These are phyloP conservation scores for Megaceryle alcyon DNA, from an alignment of 2,797 vertebrate species.

Conservation along the genomic window DNA sequence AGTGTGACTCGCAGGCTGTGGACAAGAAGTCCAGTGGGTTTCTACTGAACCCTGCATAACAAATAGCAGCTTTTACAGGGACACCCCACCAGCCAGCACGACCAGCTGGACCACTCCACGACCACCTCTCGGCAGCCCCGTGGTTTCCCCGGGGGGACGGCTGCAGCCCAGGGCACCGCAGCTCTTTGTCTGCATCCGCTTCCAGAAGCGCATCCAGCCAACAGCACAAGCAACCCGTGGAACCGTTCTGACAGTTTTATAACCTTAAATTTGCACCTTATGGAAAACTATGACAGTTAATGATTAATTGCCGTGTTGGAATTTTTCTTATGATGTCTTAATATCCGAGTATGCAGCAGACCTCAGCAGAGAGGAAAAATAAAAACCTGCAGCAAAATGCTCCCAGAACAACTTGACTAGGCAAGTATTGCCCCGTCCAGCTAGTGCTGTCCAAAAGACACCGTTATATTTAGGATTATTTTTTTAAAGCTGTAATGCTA, in stretches of 20 bases:
- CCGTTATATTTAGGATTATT: background rate
- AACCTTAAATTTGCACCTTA: conserved; percentile 65
- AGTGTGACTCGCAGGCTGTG: background rate
- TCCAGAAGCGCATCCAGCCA: background rate
- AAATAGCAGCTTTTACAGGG: background rate
- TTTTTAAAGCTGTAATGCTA: background rate
- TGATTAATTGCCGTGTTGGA: conserved; percentile 49
- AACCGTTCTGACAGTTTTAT: conserved; percentile 61
- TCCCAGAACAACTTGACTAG: background rate
- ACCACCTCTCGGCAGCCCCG: background rate
- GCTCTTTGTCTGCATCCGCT: background rate
- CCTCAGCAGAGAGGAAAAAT: conserved; percentile 39
- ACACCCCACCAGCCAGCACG: fast-evolving
- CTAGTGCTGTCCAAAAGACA: background rate
- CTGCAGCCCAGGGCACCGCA: background rate
- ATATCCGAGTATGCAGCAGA: conserved; percentile 9
- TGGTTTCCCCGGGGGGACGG: background rate
- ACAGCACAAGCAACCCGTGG: background rate
- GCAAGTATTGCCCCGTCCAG: background rate
- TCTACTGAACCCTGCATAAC: fast-evolving
- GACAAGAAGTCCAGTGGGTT: background rate
- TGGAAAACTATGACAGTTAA: conserved; percentile 27
- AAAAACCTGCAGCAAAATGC: conserved; percentile 33
- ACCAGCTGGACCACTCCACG: fast-evolving
- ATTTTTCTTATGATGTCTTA: conserved; percentile 62